Base-by-base conservation (phyloP, 30 jellyfish, hydroid and myxozoan genomes). In the Aurelia coerulea region DNA sequence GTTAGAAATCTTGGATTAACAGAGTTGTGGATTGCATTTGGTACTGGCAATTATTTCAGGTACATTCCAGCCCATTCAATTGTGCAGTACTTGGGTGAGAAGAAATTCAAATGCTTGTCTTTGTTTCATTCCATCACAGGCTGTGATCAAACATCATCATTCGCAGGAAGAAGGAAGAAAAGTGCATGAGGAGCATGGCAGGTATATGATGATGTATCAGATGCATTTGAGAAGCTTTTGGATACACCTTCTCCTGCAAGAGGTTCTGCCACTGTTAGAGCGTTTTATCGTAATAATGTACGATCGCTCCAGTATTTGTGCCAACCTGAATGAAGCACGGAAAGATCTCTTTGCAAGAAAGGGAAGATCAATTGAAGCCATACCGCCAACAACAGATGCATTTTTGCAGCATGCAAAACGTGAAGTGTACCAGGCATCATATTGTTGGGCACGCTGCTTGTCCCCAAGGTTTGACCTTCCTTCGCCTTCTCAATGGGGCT, bases 181-280 rank as follows among this genome's bases (percentile, higher is more conserved):
- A 58, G 31, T 19, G 79, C 81, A 72, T 77, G 88, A 86, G 37
- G 62, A n/a, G 37, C 63, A 19, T 77, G 88, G 84, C 19, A 73
- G 58, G 49, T 7, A 10, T 73, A 37, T 51, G 84, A 73, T 49
- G 69, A 73, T 23, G 49, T 16, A 11, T 73, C 50, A 16, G 69
- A 73, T 23, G 49, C 46, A 37, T 73, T 73, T 37, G 69, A 37
- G 11, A 23, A 14, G 19, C 49, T 73, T 31, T 73, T 49, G 49
- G 42, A 73, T 73, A 23, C 70, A 60, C 70, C 31, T 2, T 60
- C 35, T 60, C 66, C 49, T 37, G 3, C 84, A 73, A 73, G 69
- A 73, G 41, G 68, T 73, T 19, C 66, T 41, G 69, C 66, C 49
- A 11, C 58, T 73, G 9, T 69, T 73, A 5, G 72, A 73, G 69